phyloP scores from a whole-genome alignment of 2,888 invertebrate species.

The Epirrita christyi region DNA sequence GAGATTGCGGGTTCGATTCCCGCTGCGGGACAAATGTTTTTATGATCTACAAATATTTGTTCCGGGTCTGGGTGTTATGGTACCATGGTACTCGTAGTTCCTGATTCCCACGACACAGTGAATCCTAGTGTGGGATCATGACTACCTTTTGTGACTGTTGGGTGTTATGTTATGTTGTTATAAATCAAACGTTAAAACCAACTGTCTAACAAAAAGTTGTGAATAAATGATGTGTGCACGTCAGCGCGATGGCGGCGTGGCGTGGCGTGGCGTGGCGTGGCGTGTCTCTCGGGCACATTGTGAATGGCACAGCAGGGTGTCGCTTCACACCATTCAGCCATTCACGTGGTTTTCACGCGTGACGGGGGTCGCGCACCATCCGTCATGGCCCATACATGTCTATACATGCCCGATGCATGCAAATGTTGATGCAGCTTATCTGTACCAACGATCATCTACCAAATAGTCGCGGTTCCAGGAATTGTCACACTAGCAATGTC shows the following conservation, averaged over 20 bases:
- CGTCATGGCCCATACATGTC: conserved; percentile 47
- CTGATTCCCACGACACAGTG: no score
- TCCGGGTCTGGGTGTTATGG: no score
- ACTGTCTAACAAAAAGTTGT: conserved; percentile 62
- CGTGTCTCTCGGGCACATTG: conserved; percentile 56
- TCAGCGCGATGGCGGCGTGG: conserved; percentile 54
- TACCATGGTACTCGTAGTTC: no score
- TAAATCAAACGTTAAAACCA: conserved; percentile 60
- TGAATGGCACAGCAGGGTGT: conserved; percentile 72
- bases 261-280: conserved; percentile 36
- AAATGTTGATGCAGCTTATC: conserved; percentile 44
- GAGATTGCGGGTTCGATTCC: no score
- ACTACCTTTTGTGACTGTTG: no score
- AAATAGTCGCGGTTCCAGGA: conserved; percentile 23
- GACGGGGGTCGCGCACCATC: conserved; percentile 69
- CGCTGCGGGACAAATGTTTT: no score
- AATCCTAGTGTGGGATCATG: no score
- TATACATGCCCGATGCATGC: conserved; percentile 43
- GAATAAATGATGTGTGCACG: conserved; percentile 67
- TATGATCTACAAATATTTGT: no score
- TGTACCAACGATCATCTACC: conserved; percentile 15
- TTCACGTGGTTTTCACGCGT: conserved; percentile 59
- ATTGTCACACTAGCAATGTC: not conserved
- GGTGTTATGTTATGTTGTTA: conserved; percentile 40
- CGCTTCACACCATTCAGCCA: conserved; percentile 68